Evolutionary conservation across 2,113 vertebrate genomes (phyloP).

Genomic region (Prionailurus viverrinus): DNA sequence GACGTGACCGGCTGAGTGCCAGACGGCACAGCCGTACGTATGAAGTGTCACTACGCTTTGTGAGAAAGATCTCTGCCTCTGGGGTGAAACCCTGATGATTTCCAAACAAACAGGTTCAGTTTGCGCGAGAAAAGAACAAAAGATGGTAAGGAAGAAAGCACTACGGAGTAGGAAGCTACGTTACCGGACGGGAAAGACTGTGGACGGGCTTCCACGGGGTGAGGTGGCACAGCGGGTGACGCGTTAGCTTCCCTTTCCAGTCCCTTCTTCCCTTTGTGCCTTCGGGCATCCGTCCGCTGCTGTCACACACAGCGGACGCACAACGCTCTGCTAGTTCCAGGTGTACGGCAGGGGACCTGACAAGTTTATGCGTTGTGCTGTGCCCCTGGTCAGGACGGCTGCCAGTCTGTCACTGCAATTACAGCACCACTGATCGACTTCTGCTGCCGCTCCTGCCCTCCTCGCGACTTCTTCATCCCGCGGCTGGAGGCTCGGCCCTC

Average conservation of each 20-base stretch:
- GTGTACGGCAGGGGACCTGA: not conserved
- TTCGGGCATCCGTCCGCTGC: not conserved
- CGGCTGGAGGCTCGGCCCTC: not conserved
- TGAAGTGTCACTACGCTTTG: not conserved
- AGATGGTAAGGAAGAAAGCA: not conserved
- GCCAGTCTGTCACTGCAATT: not conserved
- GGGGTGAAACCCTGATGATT: not conserved
- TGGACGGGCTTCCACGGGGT: accelerated
- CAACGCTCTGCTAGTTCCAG: not conserved
- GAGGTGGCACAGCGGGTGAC: not conserved
- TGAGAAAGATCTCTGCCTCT: not conserved
- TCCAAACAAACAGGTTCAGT: not conserved
- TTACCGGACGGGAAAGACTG: not conserved
- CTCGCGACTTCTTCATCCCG: not conserved
- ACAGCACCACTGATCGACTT: not conserved
- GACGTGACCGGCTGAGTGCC: not conserved
- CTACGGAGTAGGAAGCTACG: not conserved
- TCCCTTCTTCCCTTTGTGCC: not conserved
- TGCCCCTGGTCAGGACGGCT: not conserved
- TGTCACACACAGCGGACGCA: not conserved
- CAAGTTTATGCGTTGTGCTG: not conserved
- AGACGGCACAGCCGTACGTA: not conserved
- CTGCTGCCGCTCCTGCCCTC: not conserved
- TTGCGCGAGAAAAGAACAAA: not conserved
- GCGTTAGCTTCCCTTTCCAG: not conserved